Percentiles rank a stretch among this genome's conserved stretches.
These are phyloP conservation scores for Lates calcarifer DNA, from an alignment of 2,113 vertebrate genomes.

Conservation along the genomic window DNA sequence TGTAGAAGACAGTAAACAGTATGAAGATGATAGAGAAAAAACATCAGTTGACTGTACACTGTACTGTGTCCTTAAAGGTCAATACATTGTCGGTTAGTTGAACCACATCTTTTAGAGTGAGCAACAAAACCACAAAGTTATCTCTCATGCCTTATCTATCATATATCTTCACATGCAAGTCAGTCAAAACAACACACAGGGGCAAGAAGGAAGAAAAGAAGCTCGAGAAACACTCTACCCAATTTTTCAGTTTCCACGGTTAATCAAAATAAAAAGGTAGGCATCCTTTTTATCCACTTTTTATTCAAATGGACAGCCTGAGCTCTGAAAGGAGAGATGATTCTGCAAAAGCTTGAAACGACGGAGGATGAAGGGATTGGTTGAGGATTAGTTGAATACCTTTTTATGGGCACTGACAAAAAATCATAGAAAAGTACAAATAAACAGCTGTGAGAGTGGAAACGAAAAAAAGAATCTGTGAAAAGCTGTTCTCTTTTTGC, in stretches of 20 bases:
- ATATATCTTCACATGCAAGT: too few species aligned
- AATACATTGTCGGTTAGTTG: slow-evolving; percentile 65
- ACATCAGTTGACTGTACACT: neutral
- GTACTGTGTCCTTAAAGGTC: neutral
- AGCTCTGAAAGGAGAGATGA: neutral
- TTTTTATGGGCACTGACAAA: slow-evolving; percentile 21
- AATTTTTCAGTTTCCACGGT: neutral
- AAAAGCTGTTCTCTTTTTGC: neutral
- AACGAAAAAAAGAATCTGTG: neutral
- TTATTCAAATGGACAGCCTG: neutral
- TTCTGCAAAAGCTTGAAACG: slow-evolving; percentile 21
- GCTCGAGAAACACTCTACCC: neutral
- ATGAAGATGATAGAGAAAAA: neutral
- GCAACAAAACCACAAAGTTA: slow-evolving; percentile 36
- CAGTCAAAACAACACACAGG: neutral
- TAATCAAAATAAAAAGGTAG: slow-evolving; percentile 66
- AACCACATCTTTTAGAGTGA: slow-evolving; percentile 73
- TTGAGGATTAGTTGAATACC: slow-evolving; percentile 17
- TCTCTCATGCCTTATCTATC: neutral
- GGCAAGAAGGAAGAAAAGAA: slow-evolving; percentile 10
- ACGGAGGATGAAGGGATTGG: slow-evolving; percentile 35
- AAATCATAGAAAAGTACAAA: neutral
- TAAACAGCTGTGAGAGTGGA: neutral
- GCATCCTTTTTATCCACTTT: slow-evolving; percentile 25
- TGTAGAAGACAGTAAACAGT: too few species aligned